A percentile compares a stretch with the other conserved stretches of the same genome.
Conservation (phyloP, 2,113 vertebrate genomes). For the Sterna hirundo region DNA sequence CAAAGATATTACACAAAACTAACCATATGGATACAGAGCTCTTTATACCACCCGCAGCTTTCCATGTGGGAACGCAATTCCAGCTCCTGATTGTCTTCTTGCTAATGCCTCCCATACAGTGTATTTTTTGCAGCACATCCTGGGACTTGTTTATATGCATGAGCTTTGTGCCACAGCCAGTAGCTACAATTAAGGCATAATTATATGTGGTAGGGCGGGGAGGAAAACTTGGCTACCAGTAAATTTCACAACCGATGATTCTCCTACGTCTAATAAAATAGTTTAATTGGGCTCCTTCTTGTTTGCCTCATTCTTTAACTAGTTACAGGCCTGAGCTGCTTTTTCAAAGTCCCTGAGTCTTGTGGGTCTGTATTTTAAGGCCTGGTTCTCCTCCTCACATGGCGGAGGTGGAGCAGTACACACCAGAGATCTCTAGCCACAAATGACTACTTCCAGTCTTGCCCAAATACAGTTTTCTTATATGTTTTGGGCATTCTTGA, state of each 20-base stretch:
- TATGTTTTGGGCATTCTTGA: constrained; percentile 22
- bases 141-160: constrained; percentile 45
- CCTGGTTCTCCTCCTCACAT: not conserved
- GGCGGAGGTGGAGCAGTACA: not conserved
- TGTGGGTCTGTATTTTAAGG: constrained; percentile 29
- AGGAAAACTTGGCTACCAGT: constrained; percentile 55
- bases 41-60: constrained; percentile 43
- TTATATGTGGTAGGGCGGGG: constrained; percentile 40
- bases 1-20: not conserved
- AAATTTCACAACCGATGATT: constrained; percentile 48
- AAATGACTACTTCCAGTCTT: constrained; percentile 30
- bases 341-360: not conserved
- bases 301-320: constrained; percentile 52
- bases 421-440: constrained; percentile 46
- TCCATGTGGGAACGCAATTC: constrained; percentile 5
- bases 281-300: constrained; percentile 24
- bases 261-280: constrained; percentile 43
- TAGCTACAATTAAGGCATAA: constrained; percentile 64
- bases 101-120: constrained; percentile 18
- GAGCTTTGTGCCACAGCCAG: constrained; percentile 45
- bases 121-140: constrained; percentile 33
- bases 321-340: not conserved
- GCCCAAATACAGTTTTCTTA: constrained; percentile 47
- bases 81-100: constrained; percentile 40
- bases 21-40: constrained; percentile 3